Evolutionary conservation across 2,888 invertebrate species (phyloP), one percentile per base, ranked within the genome.

Genomic region (Chrysopilus asiliformis): DNA sequence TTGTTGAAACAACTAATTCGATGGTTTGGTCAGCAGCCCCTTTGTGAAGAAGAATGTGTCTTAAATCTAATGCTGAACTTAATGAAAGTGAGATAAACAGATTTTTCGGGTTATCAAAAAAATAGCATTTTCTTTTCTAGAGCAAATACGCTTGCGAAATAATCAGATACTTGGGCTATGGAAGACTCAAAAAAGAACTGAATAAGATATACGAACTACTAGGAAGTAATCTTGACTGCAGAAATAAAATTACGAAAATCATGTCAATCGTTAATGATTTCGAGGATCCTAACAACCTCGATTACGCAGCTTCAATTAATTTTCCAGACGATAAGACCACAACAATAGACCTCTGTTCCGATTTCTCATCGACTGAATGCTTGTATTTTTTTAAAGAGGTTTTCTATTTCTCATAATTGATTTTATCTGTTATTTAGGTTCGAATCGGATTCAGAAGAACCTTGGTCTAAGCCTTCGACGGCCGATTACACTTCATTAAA

Each of bases 1-100:
- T 44, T 62, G n/a, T 45, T 56, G 3, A 63, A 57, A 41, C 55
- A 57, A 33, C 41, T 62, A 8, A 58, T 62, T 13, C 50, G 55
- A 15, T 62, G 63, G 62, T 60, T 62, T 42, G 53, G 50, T 0
- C 45, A 42, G 30, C 43, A 46, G 20, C 61, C 61, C 0, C 27
- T 48, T 1, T 36, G 42, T n/a, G 49, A 51, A 15, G 42, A 51
- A 4, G 52, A 55, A 24, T 46, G 40, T 12, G 59, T 60, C 0
- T 44, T 63, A 19, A 35, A 49, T 5, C 39, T 62, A 16, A 47
- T 61, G 20, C 19, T 55, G 26, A 46, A 46, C n/a, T 39, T 63
- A 10, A 27, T 63, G 25, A 48, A 52, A 25, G 46, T 46, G 39
- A 30, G 27, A 19, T 4, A 7, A 17, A 16, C 14, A 16, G 2